Evolutionary conservation across 2,113 vertebrate species (phyloP).

Genomic region (Neogobius melanostomus): DNA sequence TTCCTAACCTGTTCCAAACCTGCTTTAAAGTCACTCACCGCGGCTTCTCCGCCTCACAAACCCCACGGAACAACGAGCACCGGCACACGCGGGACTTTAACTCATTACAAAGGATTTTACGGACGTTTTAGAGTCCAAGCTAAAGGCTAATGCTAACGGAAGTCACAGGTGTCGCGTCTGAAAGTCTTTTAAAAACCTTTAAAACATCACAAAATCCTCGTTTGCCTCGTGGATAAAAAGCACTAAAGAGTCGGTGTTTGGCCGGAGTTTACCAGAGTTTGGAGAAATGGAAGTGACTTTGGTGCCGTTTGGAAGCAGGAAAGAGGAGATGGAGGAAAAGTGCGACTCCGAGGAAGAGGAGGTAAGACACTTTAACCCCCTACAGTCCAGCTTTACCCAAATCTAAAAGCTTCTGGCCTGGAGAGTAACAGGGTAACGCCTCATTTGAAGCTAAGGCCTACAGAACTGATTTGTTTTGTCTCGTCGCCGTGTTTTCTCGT

Average conservation of each 20-base stretch:
- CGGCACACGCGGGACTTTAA: no score
- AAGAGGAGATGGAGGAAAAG: background rate
- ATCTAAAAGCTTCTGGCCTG: no score
- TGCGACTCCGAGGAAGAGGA: background rate
- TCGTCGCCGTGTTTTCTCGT: no score
- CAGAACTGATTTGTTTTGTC: no score
- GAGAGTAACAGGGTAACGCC: no score
- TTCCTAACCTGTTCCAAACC: background rate
- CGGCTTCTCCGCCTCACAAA: background rate
- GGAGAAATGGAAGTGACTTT: background rate
- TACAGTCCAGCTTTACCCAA: background rate
- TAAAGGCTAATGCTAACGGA: background rate
- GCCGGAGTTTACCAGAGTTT: background rate
- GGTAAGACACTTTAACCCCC: background rate
- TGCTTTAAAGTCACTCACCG: background rate
- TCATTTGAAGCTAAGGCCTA: no score
- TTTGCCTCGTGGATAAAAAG: background rate
- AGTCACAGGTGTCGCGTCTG: background rate
- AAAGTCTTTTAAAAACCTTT: no score
- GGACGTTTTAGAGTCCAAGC: background rate
- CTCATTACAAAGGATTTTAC: no score
- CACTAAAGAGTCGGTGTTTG: background rate
- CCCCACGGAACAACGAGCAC: background rate
- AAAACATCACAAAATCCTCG: background rate
- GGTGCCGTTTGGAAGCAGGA: slow-evolving; percentile 4